A percentile compares a stretch with the other conserved stretches of the same genome.
These are phyloP conservation scores for Drosophila obscura DNA, from an alignment of 1,140 invertebrate genomes.

Conservation along the genomic window DNA sequence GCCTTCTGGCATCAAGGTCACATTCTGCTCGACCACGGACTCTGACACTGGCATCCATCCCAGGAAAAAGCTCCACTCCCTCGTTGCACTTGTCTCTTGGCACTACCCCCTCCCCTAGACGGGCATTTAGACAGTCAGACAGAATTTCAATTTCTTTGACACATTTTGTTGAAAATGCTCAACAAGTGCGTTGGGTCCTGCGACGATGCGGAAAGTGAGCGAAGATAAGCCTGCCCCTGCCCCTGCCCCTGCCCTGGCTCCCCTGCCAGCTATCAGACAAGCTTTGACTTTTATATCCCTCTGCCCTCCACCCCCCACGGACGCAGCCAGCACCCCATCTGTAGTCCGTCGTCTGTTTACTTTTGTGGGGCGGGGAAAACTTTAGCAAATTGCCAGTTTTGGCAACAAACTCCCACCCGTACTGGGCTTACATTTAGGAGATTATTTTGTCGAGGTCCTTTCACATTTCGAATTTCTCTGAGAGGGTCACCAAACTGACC, in stretches of 20 bases:
- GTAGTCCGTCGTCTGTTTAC: constrained; percentile 34
- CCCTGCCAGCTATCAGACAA: constrained; percentile 34
- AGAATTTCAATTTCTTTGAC: constrained; percentile 79
- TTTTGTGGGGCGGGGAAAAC: constrained; percentile 40
- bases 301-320: constrained; percentile 3
- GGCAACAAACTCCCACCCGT: constrained; percentile 30
- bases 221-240: constrained; percentile 20
- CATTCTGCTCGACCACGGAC: background rate
- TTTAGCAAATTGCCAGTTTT: constrained; percentile 76
- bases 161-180: constrained; percentile 56
- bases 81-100: constrained; percentile 8
- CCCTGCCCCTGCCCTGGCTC: background rate
- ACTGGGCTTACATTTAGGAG: constrained; percentile 69
- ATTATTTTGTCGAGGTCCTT: constrained; percentile 74
- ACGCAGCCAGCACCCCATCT: constrained; percentile 25
- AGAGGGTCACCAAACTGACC: constrained; percentile 52
- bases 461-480: constrained; percentile 74
- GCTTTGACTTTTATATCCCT: constrained; percentile 41
- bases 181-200: constrained; percentile 48
- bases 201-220: constrained; percentile 30
- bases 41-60: constrained; percentile 5
- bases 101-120: background rate
- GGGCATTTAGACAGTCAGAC: constrained; percentile 33
- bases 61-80: constrained; percentile 22
- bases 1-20: constrained; percentile 26